Base-by-base conservation (phyloP, 2,797 vertebrate genomes). In the Sternarchorhynchus goeldii region DNA sequence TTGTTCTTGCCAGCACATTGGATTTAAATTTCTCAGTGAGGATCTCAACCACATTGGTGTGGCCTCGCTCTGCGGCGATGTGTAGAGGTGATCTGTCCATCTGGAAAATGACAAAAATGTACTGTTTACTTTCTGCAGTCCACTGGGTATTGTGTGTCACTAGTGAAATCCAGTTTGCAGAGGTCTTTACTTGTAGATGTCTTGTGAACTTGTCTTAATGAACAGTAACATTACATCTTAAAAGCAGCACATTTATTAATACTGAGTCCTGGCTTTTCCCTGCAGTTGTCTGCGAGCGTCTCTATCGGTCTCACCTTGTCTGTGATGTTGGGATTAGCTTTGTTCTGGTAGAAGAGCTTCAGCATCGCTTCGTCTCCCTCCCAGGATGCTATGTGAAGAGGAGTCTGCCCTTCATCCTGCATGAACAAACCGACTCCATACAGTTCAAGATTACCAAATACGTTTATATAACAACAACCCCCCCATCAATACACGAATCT, bases 21-120 rank as follows among this genome's bases (percentile, higher is more conserved):
- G 88, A 87, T 75, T 77, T 88, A 68, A 90, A 90, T 77, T 89
- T 90, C 63, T 90, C 90, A 0, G 83, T 88, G 55, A 90, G 81
- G 60, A 90, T 72, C 59, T 90, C 89, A 1, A 89, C 87, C 2
- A 87, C 78, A 8, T 41, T 81, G 25, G 83, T 89, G 83, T 89
- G 85, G 36, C 89, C 90, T 63, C 69, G 77, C 50, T 91, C 89
- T n/a, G 87, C 89, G 0, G 89, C 89, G 0, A 90, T 78, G 74
- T 90, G 89, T 36, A 91, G 79, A 3, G 90, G 87, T 7, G 81
- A 87, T 62, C 89, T 80, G 34, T 88, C 87, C 86, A 87, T 66
- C 89, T 90, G 81, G 53, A 87, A 76, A 78, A 80, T 72, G 79
- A 78, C n/a, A 85, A 63, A 86, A 55, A n/a, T 3, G 10, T 41